A percentile compares a stretch with the other conserved stretches of the same genome.
These are phyloP conservation scores for Notothenia rossii DNA, from an alignment of 2,113 vertebrate species.

Conservation along the genomic window DNA sequence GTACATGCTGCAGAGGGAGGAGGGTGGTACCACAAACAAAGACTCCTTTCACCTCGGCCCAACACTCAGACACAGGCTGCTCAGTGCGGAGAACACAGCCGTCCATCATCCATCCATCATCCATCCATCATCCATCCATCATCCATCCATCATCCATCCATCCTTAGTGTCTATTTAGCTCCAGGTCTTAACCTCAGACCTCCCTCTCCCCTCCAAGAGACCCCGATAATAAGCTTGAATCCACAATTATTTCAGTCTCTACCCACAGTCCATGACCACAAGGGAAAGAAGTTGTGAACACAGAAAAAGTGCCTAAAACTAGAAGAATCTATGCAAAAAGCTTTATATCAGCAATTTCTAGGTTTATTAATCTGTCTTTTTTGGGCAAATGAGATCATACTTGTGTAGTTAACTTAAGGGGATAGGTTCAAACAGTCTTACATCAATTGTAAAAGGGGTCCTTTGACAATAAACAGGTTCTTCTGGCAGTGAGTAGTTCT, in stretches of 20 bases:
- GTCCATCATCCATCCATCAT: slow-evolving; percentile 4
- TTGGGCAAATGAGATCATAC: no score
- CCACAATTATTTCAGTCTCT: background rate
- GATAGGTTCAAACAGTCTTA: background rate
- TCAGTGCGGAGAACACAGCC: slow-evolving; percentile 23
- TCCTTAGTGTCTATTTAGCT: background rate
- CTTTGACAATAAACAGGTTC: background rate
- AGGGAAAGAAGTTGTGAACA: background rate
- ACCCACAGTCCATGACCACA: background rate
- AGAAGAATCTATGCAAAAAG: background rate
- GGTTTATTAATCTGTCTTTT: no score
- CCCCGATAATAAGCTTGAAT: background rate
- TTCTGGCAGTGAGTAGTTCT: background rate
- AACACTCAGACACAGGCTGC: slow-evolving; percentile 29
- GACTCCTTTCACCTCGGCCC: slow-evolving; percentile 57
- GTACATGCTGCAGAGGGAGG: slow-evolving; percentile 49
- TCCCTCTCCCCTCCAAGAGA: background rate
- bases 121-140: background rate
- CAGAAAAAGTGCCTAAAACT: background rate
- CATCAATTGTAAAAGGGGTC: no score
- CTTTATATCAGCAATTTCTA: no score
- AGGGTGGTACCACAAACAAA: slow-evolving; percentile 69
- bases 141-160: slow-evolving; percentile 1
- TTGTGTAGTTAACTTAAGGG: background rate
- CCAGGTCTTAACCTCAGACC: background rate